phyloP scores from a whole-genome alignment of 2,797 vertebrate species.

The Pipistrellus pygmaeus region DNA sequence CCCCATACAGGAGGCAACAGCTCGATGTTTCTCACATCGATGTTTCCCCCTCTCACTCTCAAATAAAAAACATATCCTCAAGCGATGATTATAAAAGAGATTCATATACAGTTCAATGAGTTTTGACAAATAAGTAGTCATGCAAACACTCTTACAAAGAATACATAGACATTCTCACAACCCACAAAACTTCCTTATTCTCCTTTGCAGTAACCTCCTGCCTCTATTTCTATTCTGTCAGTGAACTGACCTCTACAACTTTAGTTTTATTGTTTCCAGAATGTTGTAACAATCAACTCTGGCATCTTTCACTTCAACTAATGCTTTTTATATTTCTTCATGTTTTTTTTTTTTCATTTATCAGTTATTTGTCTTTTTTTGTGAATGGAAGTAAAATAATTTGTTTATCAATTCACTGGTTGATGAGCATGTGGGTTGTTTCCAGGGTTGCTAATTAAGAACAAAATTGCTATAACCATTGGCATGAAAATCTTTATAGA shows the following conservation, averaged over 20 bases:
- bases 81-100: too few species aligned
- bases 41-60: background rate
- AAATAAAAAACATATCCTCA: too few species aligned
- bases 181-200: background rate
- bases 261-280: background rate
- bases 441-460: conserved; percentile 8
- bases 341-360: background rate
- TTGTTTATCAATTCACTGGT: background rate
- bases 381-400: background rate
- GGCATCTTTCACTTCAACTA: background rate
- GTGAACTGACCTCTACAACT: background rate
- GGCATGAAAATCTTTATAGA: background rate
- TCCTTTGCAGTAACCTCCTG: background rate
- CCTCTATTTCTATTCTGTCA: background rate
- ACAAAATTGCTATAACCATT: background rate
- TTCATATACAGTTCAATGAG: background rate
- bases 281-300: conserved; percentile 6
- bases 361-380: background rate
- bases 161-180: background rate
- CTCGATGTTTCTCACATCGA: background rate
- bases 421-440: background rate
- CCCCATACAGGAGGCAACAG: too few species aligned
- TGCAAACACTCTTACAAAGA: background rate
- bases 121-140: background rate
- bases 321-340: background rate